Conservation (phyloP, 2,797 vertebrate species). For the Clarias laeviceps region DNA sequence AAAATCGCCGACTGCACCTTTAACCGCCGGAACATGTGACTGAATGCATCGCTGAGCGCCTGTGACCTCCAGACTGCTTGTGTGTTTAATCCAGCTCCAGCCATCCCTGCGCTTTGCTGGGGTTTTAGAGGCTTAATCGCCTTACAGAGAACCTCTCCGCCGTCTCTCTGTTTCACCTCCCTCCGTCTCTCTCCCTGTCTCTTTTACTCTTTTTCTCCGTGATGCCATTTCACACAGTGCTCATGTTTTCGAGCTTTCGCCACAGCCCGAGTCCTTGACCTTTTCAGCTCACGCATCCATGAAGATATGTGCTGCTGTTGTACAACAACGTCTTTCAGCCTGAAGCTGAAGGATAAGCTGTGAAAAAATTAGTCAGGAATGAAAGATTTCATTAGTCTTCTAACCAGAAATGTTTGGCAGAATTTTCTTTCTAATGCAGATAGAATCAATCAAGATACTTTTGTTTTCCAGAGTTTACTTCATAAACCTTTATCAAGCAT, state of each 20-base stretch:
- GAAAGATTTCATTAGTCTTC: background rate
- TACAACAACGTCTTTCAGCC: background rate
- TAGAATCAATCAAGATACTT: background rate
- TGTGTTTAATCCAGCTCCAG: slow-evolving; percentile 58
- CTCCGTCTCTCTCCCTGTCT: background rate
- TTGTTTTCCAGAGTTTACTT: background rate
- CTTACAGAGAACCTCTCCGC: slow-evolving; percentile 54
- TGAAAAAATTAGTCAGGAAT: background rate
- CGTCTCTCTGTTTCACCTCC: background rate
- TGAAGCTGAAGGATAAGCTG: background rate
- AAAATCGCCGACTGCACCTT: slow-evolving; percentile 3
- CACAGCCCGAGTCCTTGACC: background rate
- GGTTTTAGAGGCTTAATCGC: slow-evolving; percentile 65
- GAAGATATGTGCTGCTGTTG: background rate
- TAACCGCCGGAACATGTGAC: background rate
- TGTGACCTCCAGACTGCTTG: slow-evolving; percentile 58
- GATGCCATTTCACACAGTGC: background rate
- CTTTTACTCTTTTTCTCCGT: background rate
- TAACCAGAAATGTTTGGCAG: background rate
- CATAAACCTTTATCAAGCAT: background rate
- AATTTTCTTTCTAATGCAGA: background rate
- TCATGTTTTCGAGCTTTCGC: slow-evolving; percentile 1
- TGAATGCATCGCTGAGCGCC: background rate
- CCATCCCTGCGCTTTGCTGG: slow-evolving; percentile 53
- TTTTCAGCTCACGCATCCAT: slow-evolving; percentile 3